Base-by-base conservation (phyloP, 2,797 vertebrate species). In the Paedocypris micromegethes region DNA sequence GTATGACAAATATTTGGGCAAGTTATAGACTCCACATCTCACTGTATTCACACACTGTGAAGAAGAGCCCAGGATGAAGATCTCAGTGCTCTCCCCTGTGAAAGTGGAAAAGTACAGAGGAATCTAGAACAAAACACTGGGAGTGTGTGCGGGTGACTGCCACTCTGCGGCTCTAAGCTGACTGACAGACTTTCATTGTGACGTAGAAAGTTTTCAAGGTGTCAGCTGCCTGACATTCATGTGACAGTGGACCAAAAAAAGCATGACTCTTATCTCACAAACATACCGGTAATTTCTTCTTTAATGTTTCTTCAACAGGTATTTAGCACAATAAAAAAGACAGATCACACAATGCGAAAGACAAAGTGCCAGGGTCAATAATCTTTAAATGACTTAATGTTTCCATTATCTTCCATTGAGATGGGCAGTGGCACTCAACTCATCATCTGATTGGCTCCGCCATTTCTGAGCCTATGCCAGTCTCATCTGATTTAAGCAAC, bases 91-190 rank as follows among this genome's bases (percentile, higher is more conserved):
- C 51, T 60, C 48, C 53, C 41, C 42, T 60, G 70, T 50, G 68
- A 78, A 76, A 82, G 82, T 77, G 86, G 83, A 88, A 90, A 88
- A 80, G 76, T 80, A 84, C 81, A 73, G 52, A 6, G 1, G 51
- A 23, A 23, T 54, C 51, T 9, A 5, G 40, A 72, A 38, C 43
- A 59, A 9, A 54, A 62, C 38, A 56, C 23, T 54, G 51, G 42
- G 9, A 9, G 64, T 2, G 39, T 37, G 55, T 50, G 69, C 68
- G 49, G 3, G 40, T 78, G 70, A 78, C 63, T 61, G 49, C 37
- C 53, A 49, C n/a, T 49, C 23, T 23, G 23, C 23, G 50, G 48
- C 5, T 38, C 57, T 39, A 40, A 69, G 63, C 44, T 63, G 62
- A 58, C 49, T 69, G 72, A 72, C 53, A 6, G 47, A 23, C n/a